Conservation (phyloP, 2,113 vertebrate species). For the Nibea albiflora region DNA sequence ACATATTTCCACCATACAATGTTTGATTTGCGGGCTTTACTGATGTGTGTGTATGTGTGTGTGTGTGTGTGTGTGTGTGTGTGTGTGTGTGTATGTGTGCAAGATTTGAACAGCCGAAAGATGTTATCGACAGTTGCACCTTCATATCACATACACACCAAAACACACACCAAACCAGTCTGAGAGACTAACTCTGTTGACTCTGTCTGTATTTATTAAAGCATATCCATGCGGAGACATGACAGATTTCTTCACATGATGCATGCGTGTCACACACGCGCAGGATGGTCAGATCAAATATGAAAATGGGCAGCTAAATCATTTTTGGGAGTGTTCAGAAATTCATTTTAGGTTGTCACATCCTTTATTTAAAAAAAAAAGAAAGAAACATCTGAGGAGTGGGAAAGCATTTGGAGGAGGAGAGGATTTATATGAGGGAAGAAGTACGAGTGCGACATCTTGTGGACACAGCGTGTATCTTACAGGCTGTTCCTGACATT, state of each 20-base stretch:
- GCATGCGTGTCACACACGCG: not conserved
- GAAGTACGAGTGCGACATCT: slow-evolving; percentile 44
- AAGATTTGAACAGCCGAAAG: slow-evolving; percentile 47
- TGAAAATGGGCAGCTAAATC: not conserved
- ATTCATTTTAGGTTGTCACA: not conserved
- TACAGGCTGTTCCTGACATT: not conserved
- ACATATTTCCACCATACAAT: slow-evolving; percentile 10
- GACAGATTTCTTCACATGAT: slow-evolving; percentile 34
- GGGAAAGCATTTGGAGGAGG: not conserved
- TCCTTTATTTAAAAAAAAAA: not conserved
- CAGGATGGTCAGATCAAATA: not conserved
- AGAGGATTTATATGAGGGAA: not conserved
- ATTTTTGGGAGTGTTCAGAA: not conserved
- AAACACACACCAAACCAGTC: slow-evolving; percentile 82
- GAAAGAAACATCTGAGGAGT: not conserved
- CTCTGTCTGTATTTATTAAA: slow-evolving; percentile 38
- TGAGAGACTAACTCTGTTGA: slow-evolving; percentile 42
- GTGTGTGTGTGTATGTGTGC: slow-evolving; percentile 25
- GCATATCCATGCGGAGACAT: not conserved
- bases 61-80: slow-evolving; percentile 4
- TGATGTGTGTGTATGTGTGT: too few relatives aligned
- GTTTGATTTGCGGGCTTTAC: slow-evolving; percentile 73
- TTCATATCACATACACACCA: slow-evolving; percentile 78
- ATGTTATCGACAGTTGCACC: slow-evolving; percentile 40
- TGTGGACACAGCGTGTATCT: slow-evolving; percentile 27